phyloP scores from a whole-genome alignment of 2,888 invertebrate species.

The Drosophila leonis region DNA sequence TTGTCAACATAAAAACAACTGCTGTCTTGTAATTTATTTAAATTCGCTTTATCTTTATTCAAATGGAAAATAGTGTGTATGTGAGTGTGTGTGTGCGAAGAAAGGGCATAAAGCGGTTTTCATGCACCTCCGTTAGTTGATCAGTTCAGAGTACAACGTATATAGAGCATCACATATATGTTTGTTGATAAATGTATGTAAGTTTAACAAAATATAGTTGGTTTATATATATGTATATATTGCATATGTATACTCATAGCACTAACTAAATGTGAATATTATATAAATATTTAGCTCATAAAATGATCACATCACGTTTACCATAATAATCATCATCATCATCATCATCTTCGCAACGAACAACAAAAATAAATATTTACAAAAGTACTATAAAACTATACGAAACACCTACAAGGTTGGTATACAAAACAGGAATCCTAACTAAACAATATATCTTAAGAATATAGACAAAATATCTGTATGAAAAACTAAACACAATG shows the following conservation, averaged over 20 bases:
- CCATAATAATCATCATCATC: slow-evolving; percentile 66
- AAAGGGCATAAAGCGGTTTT: slow-evolving; percentile 65
- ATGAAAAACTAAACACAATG: slow-evolving; percentile 20
- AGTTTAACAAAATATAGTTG: slow-evolving; percentile 70
- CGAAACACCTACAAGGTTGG: slow-evolving; percentile 51
- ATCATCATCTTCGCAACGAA: slow-evolving; percentile 45
- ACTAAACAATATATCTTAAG: slow-evolving; percentile 46
- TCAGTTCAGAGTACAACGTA: slow-evolving; percentile 74
- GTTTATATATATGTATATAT: slow-evolving; percentile 10
- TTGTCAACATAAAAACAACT: slow-evolving; percentile 2
- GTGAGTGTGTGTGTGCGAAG: slow-evolving; percentile 38
- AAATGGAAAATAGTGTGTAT: slow-evolving; percentile 73
- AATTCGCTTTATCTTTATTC: slow-evolving; percentile 73
- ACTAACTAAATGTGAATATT: slow-evolving; percentile 65
- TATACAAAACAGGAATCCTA: slow-evolving; percentile 37
- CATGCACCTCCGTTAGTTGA: slow-evolving; percentile 62
- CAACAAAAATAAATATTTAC: slow-evolving; percentile 81
- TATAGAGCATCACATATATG: slow-evolving; percentile 44
- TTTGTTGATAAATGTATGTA: slow-evolving; percentile 35
- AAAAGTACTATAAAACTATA: slow-evolving; percentile 65
- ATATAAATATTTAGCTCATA: slow-evolving; percentile 75
- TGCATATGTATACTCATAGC: slow-evolving; percentile 59
- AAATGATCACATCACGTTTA: slow-evolving; percentile 79
- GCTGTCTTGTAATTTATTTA: slow-evolving; percentile 47
- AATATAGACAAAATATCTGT: slow-evolving; percentile 40